Evolutionary conservation across 2,113 vertebrate genomes (phyloP).

Genomic region (Vanacampus margaritifer): DNA sequence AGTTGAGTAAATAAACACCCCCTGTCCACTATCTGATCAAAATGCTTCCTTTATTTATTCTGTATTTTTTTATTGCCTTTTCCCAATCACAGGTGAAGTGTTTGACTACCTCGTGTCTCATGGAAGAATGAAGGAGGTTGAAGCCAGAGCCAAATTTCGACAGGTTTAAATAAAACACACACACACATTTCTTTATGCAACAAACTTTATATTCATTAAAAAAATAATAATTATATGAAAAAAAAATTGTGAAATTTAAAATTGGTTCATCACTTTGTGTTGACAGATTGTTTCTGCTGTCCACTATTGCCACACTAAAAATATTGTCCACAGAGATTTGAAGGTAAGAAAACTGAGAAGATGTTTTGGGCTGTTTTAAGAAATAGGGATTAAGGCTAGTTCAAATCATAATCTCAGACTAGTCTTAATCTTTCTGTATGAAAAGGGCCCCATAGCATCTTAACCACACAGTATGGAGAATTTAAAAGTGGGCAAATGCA

Average conservation of each 20-base stretch:
- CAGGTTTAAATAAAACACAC: slow-evolving; percentile 54
- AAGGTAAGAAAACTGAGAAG: slow-evolving; percentile 74
- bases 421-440: slow-evolving; percentile 47
- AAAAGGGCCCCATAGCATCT: not conserved
- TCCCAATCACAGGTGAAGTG: slow-evolving; percentile 69
- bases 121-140: slow-evolving; percentile 94
- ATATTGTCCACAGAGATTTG: slow-evolving; percentile 90
- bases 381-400: slow-evolving; percentile 41
- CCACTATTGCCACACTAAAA: slow-evolving; percentile 93
- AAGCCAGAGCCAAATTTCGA: slow-evolving; percentile 83
- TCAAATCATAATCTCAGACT: slow-evolving; percentile 46
- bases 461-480: slow-evolving; percentile 3
- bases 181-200: too few species aligned
- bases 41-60: slow-evolving; percentile 5
- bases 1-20: not conserved
- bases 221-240: not conserved
- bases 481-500: not conserved
- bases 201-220: not conserved
- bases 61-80: not conserved
- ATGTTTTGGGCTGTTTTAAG: slow-evolving; percentile 21
- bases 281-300: slow-evolving; percentile 89
- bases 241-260: not conserved
- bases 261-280: slow-evolving; percentile 24
- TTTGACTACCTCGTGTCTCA: slow-evolving; percentile 96
- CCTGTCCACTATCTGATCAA: not conserved